Evolutionary conservation across 1,140 invertebrate species (phyloP), one percentile per base, ranked within the genome.

Genomic region (Drosophila teissieri): DNA sequence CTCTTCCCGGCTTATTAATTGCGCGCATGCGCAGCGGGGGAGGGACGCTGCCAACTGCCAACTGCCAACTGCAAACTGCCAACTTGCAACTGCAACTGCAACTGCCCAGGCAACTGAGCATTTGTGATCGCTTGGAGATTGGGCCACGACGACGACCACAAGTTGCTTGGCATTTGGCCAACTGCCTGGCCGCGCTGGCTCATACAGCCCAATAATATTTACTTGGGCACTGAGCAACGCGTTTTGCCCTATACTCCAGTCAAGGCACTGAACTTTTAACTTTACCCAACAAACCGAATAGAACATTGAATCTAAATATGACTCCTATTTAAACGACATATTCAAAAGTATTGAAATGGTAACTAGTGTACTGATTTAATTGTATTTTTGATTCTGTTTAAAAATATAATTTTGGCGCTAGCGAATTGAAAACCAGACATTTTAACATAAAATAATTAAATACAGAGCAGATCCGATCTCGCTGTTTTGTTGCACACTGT

Each of bases 181-280:
- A 72, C 62, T 42, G 42, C 40, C 67, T 34, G 73, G 36, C n/a
- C 54, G 34, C 19, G 31, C 39, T 42, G 46, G n/a, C 61, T 56
- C 40, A 22, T 78, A 64, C 77, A 61, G 44, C 69, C 60, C 39
- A 74, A 82, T 86, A 80, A 51, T 56, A 78, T 88, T 74, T 70
- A 60, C 48, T 78, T 75, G 24, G 4, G 48, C 48, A 73, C 68
- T 73, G 17, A 4, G 6, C 48, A 58, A 14, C 64, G 49, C 7
- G 8, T 27, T 40, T 34, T n/a, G 17, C 22, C 19, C 2, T 19
- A 19, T 19, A 19, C 19, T 19, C 2, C 19, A 19, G 19, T 19
- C 19, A 19, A 19, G 19, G 19, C 19, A 19, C 19, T 19, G 19
- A 19, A 8, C 5, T 17, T 42, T 42, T 24, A 24, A 24, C 22